Evolutionary conservation across 1,140 invertebrate species (phyloP), one percentile per base, ranked within the genome.

Genomic region (Leptopilina boulardi): DNA sequence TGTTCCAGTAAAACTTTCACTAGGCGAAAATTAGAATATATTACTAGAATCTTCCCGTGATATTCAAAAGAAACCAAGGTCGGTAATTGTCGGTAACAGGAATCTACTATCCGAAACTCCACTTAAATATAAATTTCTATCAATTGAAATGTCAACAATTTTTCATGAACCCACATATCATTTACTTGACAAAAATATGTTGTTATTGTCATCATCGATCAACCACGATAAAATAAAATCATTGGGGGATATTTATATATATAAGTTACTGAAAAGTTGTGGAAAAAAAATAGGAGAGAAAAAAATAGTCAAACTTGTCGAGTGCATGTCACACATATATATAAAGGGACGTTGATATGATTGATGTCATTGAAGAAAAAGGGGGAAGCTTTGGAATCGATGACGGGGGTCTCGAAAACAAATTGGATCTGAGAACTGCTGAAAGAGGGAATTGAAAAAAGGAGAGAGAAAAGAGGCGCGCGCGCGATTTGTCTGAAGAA

Each of bases 401-500:
- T 80, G 81, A 82, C 76, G 78, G 80, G 78, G 80, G 59, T 77
- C 77, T 56, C 38, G 71, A 81, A 82, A 83, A 84, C 80, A 87
- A 88, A 87, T 86, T 85, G 77, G 81, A 84, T 77, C 56, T 74
- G 44, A 70, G 76, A 79, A 73, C 42, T 38, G 44, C 26, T 66
- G 59, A 44, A 75, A 38, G 9, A 44, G 30, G 73, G 41, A 66
- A 41, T 5, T 18, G 70, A 47, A 54, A 80, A 51, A 66, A 21
- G 54, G 51, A 42, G 41, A 51, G 76, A 77, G 71, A 77, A 80
- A 82, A 73, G 51, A 71, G 34, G 77, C n/a, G n/a, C n/a, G n/a
- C n/a, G 76, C 34, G 71, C 83, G 82, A 89, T 89, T 89, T 88
- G 85, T 87, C 82, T 83, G 77, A 74, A 74, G 78, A 86, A 87